A percentile compares a stretch with the other conserved stretches of the same genome.
These are phyloP conservation scores for Phortica variegata DNA, from an alignment of 1,140 invertebrate species.

Conservation along the genomic window DNA sequence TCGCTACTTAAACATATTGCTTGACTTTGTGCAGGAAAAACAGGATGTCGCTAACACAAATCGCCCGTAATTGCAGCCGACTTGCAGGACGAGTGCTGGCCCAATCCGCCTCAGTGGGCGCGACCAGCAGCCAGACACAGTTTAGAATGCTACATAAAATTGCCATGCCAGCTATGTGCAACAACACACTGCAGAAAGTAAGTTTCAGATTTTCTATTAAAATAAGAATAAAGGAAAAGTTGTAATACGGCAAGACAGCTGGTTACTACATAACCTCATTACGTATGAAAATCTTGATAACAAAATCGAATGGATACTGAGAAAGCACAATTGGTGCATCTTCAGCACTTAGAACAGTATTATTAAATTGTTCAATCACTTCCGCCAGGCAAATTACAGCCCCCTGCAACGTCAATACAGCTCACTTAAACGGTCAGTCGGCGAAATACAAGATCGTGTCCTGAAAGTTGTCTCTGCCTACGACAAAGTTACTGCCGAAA, in stretches of 20 bases:
- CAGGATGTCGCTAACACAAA: conserved; percentile 49
- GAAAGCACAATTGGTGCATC: background rate
- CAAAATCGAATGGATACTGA: background rate
- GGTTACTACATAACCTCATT: conserved; percentile 41
- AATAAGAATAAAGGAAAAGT: background rate
- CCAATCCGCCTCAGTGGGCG: conserved; percentile 33
- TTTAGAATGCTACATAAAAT: conserved; percentile 44
- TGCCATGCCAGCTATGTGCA: conserved; percentile 35
- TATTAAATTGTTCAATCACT: conserved; percentile 23
- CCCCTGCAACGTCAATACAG: conserved; percentile 28
- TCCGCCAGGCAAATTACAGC: background rate
- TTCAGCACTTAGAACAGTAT: background rate
- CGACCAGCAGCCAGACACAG: conserved; percentile 31
- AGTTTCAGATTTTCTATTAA: conserved; percentile 12
- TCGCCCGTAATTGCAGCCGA: conserved; percentile 48
- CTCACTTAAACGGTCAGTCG: conserved; percentile 51
- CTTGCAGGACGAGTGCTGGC: conserved; percentile 30
- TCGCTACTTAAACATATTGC: too few relatives aligned
- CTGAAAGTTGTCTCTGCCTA: conserved; percentile 75
- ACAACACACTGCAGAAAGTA: conserved; percentile 39
- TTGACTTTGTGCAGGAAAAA: conserved; percentile 28
- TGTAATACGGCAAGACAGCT: conserved; percentile 1
- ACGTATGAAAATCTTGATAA: background rate
- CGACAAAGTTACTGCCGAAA: conserved; percentile 75
- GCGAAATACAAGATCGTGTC: conserved; percentile 71